Percentiles rank a stretch among this genome's conserved stretches.
phyloP scores from a whole-genome alignment of 2,113 vertebrate species.

The Probosciger aterrimus region DNA sequence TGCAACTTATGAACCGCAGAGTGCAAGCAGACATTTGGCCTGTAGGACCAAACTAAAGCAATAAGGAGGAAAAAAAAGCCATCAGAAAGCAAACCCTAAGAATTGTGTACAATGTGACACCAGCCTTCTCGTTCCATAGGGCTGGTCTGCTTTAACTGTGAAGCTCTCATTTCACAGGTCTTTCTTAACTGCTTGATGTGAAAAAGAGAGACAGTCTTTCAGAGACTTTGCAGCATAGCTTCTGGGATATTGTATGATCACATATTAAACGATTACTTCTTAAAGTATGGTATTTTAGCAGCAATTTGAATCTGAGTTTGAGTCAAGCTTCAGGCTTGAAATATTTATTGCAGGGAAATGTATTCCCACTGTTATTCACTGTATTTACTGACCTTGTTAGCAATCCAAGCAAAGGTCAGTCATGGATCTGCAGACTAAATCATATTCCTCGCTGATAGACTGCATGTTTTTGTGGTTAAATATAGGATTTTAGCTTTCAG shows the following conservation, averaged over 20 bases:
- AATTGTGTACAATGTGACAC: background rate
- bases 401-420: background rate
- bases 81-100: background rate
- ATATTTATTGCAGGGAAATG: background rate
- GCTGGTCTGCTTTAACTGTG: background rate
- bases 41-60: background rate
- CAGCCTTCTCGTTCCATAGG: fast-evolving
- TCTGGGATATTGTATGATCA: background rate
- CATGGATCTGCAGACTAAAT: slow-evolving; percentile 6
- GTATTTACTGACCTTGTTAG: background rate
- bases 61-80: background rate
- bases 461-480: background rate
- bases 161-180: background rate
- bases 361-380: background rate
- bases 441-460: background rate
- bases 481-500: background rate
- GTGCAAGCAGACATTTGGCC: background rate
- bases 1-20: background rate
- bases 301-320: background rate
- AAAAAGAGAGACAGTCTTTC: background rate
- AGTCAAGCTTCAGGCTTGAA: background rate
- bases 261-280: background rate
- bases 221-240: background rate
- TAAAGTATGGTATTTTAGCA: background rate
- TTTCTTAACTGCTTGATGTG: background rate